phyloP scores from a whole-genome alignment of 2,888 invertebrate species.

The Heliothis peltigera region DNA sequence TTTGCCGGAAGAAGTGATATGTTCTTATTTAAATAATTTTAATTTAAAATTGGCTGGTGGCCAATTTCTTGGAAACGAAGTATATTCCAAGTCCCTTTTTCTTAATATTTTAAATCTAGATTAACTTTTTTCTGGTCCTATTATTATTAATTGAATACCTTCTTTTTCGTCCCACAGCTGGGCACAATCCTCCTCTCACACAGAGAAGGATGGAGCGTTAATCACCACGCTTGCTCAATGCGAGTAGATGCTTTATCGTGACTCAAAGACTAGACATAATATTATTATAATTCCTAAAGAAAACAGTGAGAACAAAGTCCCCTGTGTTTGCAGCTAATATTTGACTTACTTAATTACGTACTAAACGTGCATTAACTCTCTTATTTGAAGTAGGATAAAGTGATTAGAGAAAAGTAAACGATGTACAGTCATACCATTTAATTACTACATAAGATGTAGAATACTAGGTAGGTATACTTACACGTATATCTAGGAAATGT shows the following conservation, averaged over 20 bases:
- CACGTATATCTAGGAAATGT: slow-evolving; percentile 2
- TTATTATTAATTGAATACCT: too few relatives aligned
- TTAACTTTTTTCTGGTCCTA: too few relatives aligned
- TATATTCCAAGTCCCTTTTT: too few relatives aligned
- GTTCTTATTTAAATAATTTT: too few relatives aligned
- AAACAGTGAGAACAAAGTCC: slow-evolving; percentile 8
- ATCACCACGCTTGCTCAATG: too few relatives aligned
- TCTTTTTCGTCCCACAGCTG: too few relatives aligned
- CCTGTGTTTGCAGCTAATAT: slow-evolving; percentile 33
- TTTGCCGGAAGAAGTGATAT: too few relatives aligned
- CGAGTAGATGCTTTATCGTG: neutral
- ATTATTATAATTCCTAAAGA: slow-evolving; percentile 4
- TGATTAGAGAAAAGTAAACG: slow-evolving; percentile 41
- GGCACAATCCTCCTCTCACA: too few relatives aligned
- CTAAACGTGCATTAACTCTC: slow-evolving; percentile 39
- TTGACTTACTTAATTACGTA: slow-evolving; percentile 39
- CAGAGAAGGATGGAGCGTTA: too few relatives aligned
- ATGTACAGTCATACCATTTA: slow-evolving; percentile 1
- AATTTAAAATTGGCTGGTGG: too few relatives aligned
- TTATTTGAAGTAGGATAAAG: slow-evolving; percentile 52
- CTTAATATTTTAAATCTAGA: too few relatives aligned
- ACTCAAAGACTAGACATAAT: neutral
- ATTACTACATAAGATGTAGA: slow-evolving; percentile 2
- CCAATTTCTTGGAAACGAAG: too few relatives aligned
- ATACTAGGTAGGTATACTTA: neutral